A percentile compares a stretch with the other conserved stretches of the same genome.
Evolutionary conservation across 2,888 invertebrate species (phyloP).

Genomic region (Ochropacha duplaris): DNA sequence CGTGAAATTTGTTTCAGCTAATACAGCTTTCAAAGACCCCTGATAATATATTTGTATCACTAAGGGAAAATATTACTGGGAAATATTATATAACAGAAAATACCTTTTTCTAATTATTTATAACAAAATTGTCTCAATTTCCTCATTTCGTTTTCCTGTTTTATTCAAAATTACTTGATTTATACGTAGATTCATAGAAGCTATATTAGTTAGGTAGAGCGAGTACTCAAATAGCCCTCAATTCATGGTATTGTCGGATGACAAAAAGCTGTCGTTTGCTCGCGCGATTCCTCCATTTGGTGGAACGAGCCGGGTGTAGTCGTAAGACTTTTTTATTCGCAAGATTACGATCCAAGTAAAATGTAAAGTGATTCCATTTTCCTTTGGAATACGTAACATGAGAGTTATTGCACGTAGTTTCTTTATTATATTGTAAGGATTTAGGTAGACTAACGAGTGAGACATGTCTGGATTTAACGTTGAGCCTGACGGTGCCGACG

Average conservation of each 20-base stretch:
- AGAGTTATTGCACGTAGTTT: constrained; percentile 20
- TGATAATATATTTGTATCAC: background rate
- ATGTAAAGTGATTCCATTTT: constrained; percentile 61
- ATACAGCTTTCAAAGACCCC: background rate
- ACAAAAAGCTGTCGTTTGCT: constrained; percentile 63
- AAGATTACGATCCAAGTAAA: constrained; percentile 62
- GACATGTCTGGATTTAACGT: constrained; percentile 3
- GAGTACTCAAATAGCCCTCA: constrained; percentile 34
- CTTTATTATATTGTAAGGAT: constrained; percentile 31
- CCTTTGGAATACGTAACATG: constrained; percentile 33
- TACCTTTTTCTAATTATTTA: background rate
- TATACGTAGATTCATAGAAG: background rate
- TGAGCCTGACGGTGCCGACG: background rate
- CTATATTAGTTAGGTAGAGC: background rate
- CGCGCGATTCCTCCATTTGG: constrained; percentile 38
- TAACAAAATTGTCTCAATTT: background rate
- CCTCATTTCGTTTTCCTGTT: background rate
- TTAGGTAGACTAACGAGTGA: constrained; percentile 8
- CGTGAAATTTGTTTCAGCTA: background rate
- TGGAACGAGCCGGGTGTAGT: constrained; percentile 39
- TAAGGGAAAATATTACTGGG: background rate
- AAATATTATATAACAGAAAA: too few relatives aligned
- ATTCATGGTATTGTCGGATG: constrained; percentile 61
- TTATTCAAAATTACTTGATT: background rate
- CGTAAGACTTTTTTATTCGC: constrained; percentile 58